Conservation (phyloP, 2,113 vertebrate genomes). For the Felis chaus region DNA sequence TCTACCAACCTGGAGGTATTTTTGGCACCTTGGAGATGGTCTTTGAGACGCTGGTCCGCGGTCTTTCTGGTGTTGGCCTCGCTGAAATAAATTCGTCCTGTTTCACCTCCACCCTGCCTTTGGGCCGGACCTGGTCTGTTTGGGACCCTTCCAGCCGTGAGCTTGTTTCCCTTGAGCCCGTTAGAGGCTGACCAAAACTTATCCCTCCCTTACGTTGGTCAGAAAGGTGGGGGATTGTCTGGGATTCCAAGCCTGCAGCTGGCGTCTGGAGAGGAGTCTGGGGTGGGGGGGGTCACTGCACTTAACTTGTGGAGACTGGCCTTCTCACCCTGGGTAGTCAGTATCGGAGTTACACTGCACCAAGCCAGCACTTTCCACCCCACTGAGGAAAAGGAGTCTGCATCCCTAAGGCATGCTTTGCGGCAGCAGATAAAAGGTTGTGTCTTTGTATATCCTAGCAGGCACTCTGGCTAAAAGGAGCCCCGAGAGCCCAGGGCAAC, state of each 20-base stretch:
- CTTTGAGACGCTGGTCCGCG: neutral
- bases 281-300: too few species aligned
- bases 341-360: neutral
- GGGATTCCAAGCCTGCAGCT: neutral
- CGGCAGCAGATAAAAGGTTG: too few species aligned
- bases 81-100: neutral
- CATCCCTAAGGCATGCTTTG: rapidly evolving
- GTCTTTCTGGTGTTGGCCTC: neutral
- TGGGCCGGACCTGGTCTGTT: neutral
- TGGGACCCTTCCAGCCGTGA: neutral
- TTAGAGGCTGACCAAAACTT: neutral
- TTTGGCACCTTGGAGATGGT: neutral
- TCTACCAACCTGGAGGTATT: neutral
- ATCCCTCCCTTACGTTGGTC: too few species aligned
- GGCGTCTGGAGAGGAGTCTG: neutral
- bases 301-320: neutral
- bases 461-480: neutral
- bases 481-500: neutral
- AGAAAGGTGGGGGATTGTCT: neutral
- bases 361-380: neutral
- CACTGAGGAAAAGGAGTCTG: neutral
- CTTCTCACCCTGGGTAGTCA: too few species aligned
- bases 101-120: neutral
- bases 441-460: neutral
- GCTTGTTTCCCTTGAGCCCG: neutral